These are phyloP conservation scores for Eupleurogrammus muticus DNA, from an alignment of 2,797 vertebrate genomes.

Conservation along the genomic window DNA sequence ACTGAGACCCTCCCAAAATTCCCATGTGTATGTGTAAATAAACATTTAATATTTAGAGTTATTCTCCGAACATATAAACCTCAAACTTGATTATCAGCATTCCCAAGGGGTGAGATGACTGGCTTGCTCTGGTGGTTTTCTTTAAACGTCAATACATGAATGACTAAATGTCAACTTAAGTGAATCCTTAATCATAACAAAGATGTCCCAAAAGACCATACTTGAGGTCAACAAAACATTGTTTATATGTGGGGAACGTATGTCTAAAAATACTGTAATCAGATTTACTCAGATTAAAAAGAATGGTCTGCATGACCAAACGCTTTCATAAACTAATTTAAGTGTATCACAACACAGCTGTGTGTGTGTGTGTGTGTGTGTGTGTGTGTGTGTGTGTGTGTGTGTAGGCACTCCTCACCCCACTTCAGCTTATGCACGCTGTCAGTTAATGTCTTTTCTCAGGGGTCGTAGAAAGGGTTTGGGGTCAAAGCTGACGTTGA, in stretches of 20 bases:
- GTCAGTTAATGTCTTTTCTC: slow-evolving; percentile 61
- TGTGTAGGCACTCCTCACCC: slow-evolving; percentile 59
- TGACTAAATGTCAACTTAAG: background rate
- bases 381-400: too few species aligned
- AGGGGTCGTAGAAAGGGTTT: slow-evolving; percentile 53
- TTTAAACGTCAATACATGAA: background rate
- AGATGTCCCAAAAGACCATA: background rate
- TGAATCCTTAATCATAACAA: background rate
- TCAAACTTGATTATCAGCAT: background rate
- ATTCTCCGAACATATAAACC: background rate
- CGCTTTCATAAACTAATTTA: background rate
- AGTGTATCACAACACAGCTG: background rate
- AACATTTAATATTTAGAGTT: background rate
- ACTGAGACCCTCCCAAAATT: too few species aligned
- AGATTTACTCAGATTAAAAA: background rate
- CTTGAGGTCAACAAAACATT: background rate
- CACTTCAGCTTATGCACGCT: slow-evolving; percentile 68
- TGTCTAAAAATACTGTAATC: background rate
- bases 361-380: background rate
- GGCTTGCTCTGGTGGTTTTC: background rate
- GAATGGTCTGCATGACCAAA: background rate
- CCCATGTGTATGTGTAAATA: background rate
- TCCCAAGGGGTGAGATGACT: background rate
- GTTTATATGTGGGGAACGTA: background rate
- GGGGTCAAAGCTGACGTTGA: slow-evolving; percentile 56